Conservation (phyloP, 1,140 invertebrate genomes). For the Aleiodes sp. region DNA sequence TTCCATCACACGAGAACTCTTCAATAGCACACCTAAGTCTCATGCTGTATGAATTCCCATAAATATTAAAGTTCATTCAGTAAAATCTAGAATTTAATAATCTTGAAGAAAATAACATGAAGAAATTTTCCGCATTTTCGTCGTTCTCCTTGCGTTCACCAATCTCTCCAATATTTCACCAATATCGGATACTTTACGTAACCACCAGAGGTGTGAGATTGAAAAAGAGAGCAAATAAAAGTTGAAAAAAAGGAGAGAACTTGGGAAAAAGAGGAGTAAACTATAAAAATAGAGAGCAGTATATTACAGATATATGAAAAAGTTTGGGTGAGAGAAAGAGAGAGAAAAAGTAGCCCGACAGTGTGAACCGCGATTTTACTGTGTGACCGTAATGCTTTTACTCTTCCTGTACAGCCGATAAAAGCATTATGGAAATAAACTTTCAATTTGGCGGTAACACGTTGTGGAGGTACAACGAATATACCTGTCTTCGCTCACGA, state of each 20-base stretch:
- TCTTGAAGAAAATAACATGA: not conserved
- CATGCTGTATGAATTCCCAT: not conserved
- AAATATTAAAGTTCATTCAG: slow-evolving; percentile 1
- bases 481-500: not conserved
- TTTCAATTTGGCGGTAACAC: slow-evolving; percentile 2
- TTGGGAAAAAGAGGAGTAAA: not conserved
- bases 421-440: slow-evolving; percentile 16
- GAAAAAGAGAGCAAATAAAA: too few species aligned
- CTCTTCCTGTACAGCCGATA: not conserved
- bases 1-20: too few species aligned
- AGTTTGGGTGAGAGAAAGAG: not conserved
- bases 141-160: not conserved
- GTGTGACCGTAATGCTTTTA: slow-evolving; percentile 13
- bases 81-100: not conserved
- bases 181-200: slow-evolving; percentile 4
- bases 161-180: not conserved
- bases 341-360: too few species aligned
- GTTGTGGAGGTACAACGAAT: not conserved
- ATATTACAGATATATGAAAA: not conserved
- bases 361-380: slow-evolving; percentile 9
- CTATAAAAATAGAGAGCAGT: not conserved
- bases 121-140: not conserved
- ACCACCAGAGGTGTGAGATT: not conserved
- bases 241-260: not conserved
- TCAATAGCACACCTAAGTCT: not conserved